These are phyloP conservation scores for Drosophila pandora DNA, from an alignment of 1,140 invertebrate genomes.

Conservation along the genomic window DNA sequence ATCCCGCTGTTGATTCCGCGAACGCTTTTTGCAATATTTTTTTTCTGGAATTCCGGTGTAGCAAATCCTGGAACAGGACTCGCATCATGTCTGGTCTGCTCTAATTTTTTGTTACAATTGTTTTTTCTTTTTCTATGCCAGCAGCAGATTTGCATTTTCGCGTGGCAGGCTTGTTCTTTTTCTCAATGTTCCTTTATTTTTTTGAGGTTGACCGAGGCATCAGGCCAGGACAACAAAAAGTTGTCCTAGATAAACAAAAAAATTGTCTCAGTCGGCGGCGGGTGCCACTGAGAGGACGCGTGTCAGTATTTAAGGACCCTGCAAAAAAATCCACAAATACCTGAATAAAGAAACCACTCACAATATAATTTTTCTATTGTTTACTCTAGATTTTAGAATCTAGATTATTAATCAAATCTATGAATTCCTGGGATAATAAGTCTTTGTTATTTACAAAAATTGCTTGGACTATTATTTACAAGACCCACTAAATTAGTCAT, in stretches of 20 bases:
- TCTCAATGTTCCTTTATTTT: slow-evolving; percentile 10
- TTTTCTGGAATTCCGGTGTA: slow-evolving; percentile 32
- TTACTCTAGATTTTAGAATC: slow-evolving; percentile 1
- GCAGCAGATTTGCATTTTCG: slow-evolving; percentile 38
- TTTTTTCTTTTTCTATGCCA: slow-evolving; percentile 34
- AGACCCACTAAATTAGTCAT: slow-evolving; percentile 13
- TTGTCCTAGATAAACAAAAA: slow-evolving; percentile 53
- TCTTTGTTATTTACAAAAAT: slow-evolving; percentile 17
- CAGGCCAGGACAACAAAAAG: slow-evolving; percentile 26
- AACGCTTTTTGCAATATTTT: slow-evolving; percentile 43
- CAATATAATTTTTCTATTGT: slow-evolving; percentile 1
- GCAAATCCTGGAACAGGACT: slow-evolving; percentile 22
- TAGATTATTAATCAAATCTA: slow-evolving; percentile 17
- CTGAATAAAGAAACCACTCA: slow-evolving; percentile 9
- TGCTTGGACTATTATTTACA: slow-evolving; percentile 20
- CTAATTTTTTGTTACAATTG: slow-evolving; percentile 68
- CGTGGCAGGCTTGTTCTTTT: slow-evolving; percentile 20
- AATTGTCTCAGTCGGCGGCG: slow-evolving; percentile 43
- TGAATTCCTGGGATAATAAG: slow-evolving; percentile 4
- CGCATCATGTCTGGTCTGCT: slow-evolving; percentile 30
- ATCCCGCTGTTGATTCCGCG: slow-evolving; percentile 48
- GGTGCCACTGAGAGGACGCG: slow-evolving; percentile 24
- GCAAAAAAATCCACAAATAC: slow-evolving; percentile 7
- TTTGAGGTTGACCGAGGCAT: slow-evolving; percentile 46
- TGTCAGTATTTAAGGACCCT: slow-evolving; percentile 20